phyloP scores from a whole-genome alignment of 2,113 vertebrate genomes.

The Pao palembangensis region DNA sequence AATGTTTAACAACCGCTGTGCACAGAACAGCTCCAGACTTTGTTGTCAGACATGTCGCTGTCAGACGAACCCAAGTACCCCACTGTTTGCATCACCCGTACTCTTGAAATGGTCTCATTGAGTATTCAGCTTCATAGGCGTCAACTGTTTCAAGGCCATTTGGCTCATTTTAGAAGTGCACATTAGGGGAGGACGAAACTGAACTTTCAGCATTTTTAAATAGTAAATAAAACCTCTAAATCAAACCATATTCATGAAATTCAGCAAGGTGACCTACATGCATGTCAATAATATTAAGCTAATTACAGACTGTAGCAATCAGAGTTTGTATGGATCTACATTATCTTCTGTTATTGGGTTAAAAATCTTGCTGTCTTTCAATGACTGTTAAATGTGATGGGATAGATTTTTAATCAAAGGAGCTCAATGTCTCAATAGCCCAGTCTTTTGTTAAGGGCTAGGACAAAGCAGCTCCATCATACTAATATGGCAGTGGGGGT shows the following conservation, averaged over 20 bases:
- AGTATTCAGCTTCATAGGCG: no score
- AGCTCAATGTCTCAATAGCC: slow-evolving; percentile 16
- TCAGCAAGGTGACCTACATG: no score
- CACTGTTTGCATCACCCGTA: background rate
- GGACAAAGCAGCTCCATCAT: slow-evolving; percentile 11
- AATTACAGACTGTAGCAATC: background rate
- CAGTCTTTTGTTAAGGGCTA: slow-evolving; percentile 2
- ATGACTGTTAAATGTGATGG: background rate
- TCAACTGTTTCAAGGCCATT: no score
- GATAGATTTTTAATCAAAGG: slow-evolving; percentile 25
- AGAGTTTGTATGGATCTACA: slow-evolving; percentile 4
- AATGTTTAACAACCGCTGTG: background rate
- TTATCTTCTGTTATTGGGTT: background rate
- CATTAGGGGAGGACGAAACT: no score
- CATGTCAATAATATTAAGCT: background rate
- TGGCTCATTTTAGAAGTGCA: no score
- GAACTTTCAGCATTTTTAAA: no score
- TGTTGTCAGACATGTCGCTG: background rate
- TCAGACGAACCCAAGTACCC: background rate
- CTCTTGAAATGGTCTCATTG: no score
- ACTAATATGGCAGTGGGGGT: background rate
- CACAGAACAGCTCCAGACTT: background rate
- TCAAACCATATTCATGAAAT: no score
- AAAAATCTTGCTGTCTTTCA: background rate
- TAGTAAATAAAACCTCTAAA: no score